Evolutionary conservation across 2,797 vertebrate genomes (phyloP).

Genomic region (Sebastolobus alascanus): DNA sequence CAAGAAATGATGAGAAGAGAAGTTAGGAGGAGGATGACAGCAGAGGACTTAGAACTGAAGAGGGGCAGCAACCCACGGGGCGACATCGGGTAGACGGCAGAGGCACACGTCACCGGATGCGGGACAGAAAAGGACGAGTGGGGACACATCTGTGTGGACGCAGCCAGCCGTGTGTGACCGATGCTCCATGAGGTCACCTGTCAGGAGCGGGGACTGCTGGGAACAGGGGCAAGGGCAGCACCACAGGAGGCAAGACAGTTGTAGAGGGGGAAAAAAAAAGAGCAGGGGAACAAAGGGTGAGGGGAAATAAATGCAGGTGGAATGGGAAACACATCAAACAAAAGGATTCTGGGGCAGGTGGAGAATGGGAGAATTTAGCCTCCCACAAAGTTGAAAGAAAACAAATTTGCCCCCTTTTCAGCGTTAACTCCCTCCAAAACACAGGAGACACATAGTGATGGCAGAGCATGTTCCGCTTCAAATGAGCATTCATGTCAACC

Average conservation of each 20-base stretch:
- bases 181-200: conserved; percentile 75
- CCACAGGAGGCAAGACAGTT: conserved; percentile 60
- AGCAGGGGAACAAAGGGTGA: conserved; percentile 27
- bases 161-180: conserved; percentile 77
- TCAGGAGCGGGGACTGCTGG: conserved; percentile 76
- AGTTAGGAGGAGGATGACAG: conserved; percentile 40
- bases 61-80: conserved; percentile 53
- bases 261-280: background rate
- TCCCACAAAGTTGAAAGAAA: conserved; percentile 3
- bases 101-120: conserved; percentile 59
- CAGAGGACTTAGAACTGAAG: conserved; percentile 49
- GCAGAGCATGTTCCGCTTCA: background rate
- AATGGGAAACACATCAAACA: conserved; percentile 26
- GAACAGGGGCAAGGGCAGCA: conserved; percentile 65
- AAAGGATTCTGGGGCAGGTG: background rate
- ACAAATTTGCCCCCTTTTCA: background rate
- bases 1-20: conserved; percentile 19
- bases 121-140: conserved; percentile 79
- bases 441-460: background rate
- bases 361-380: background rate
- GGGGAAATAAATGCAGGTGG: conserved; percentile 11
- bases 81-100: conserved; percentile 52
- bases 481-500: background rate
- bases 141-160: conserved; percentile 80
- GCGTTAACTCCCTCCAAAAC: background rate